phyloP scores from a whole-genome alignment of 2,113 vertebrate genomes.

The Megaleporinus macrocephalus region DNA sequence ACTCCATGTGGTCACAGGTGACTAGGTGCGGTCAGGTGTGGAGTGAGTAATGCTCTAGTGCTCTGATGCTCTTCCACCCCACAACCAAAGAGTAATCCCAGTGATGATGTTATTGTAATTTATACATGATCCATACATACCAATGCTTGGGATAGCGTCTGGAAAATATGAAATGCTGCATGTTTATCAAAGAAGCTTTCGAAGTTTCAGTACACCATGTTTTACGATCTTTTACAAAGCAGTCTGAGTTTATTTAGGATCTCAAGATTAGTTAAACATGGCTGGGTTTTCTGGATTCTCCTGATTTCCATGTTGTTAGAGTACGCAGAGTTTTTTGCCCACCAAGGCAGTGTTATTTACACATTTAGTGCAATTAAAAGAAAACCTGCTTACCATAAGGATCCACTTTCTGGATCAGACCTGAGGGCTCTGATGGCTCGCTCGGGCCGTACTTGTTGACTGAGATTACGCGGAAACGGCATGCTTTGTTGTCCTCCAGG shows the following conservation, averaged over 20 bases:
- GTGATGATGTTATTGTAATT: not conserved
- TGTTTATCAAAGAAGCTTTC: slow-evolving; percentile 21
- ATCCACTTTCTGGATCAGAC: slow-evolving; percentile 86
- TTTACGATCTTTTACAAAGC: not conserved
- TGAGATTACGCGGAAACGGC: slow-evolving; percentile 89
- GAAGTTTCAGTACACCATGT: not conserved
- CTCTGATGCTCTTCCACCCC: not conserved
- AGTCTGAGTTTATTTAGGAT: slow-evolving; percentile 2
- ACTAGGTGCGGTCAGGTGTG: not conserved
- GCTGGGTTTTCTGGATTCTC: not conserved
- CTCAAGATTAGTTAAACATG: not conserved
- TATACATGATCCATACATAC: slow-evolving; percentile 44
- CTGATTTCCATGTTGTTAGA: not conserved
- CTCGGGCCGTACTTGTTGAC: slow-evolving; percentile 89
- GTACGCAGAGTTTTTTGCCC: not conserved
- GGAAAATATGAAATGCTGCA: slow-evolving; percentile 36
- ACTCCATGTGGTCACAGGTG: too few species aligned
- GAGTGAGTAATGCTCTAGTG: not conserved
- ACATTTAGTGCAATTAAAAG: not conserved
- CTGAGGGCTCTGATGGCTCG: slow-evolving; percentile 85
- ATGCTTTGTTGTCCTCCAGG: slow-evolving; percentile 87
- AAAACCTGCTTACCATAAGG: slow-evolving; percentile 81
- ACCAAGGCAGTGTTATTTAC: not conserved
- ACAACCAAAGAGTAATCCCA: not conserved
- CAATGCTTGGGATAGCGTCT: slow-evolving; percentile 36